Conservation (phyloP, 2,797 vertebrate species). For the Eulemur mongoz region DNA sequence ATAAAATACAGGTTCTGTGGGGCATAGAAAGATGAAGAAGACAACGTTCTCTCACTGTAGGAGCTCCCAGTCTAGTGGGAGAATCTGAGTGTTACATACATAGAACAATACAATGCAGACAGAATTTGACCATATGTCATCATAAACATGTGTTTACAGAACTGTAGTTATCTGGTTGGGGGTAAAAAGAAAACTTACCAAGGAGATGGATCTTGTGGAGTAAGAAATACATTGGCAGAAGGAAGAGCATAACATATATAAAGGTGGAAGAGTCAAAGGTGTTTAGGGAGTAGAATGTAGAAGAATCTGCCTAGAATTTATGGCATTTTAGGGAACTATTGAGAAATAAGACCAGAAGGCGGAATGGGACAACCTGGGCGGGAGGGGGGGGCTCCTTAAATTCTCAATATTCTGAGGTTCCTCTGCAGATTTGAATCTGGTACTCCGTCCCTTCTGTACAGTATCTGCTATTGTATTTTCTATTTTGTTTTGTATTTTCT, state of each 20-base stretch:
- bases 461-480: neutral
- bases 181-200: neutral
- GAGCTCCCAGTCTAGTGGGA: neutral
- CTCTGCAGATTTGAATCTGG: neutral
- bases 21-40: neutral
- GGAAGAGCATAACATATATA: neutral
- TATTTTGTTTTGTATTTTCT: neutral
- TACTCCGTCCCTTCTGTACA: neutral
- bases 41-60: neutral
- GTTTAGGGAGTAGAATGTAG: neutral
- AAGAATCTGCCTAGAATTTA: neutral
- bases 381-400: neutral
- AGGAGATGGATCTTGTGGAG: neutral
- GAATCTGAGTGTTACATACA: neutral
- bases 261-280: neutral
- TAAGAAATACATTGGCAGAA: neutral
- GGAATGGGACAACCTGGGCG: fast-evolving
- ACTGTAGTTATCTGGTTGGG: neutral
- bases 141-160: neutral
- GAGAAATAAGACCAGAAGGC: neutral
- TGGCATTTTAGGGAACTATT: neutral
- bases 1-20: neutral
- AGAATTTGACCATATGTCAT: neutral
- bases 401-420: neutral
- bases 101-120: neutral